Percentiles rank a stretch among this genome's conserved stretches.
phyloP scores from a whole-genome alignment of 30 jellyfish, hydroid and myxozoan species.

The Aurelia sp. region DNA sequence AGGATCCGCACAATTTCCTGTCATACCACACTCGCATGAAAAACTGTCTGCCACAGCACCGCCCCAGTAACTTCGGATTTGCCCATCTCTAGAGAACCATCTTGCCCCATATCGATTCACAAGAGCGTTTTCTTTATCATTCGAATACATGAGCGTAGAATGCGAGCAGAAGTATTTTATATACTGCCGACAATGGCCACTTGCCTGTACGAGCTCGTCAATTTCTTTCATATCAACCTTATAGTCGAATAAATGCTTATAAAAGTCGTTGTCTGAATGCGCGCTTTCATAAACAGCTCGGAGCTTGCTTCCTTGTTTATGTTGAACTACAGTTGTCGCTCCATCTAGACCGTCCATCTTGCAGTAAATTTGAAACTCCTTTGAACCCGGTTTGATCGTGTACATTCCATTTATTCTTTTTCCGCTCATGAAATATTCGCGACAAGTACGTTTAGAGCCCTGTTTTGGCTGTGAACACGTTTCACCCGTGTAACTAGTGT shows the following conservation, averaged over 20 bases:
- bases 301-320: constrained; percentile 50
- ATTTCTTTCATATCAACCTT: constrained; percentile 20
- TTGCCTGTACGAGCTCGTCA: constrained; percentile 34
- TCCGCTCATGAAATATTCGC: constrained; percentile 72
- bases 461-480: constrained; percentile 46
- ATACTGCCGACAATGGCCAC: constrained; percentile 82
- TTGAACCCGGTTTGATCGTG: constrained; percentile 62
- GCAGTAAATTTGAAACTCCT: constrained; percentile 71
- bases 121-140: constrained; percentile 49
- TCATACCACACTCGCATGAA: constrained; percentile 90
- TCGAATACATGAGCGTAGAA: constrained; percentile 81
- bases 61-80: constrained; percentile 87
- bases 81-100: constrained; percentile 82
- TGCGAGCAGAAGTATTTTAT: constrained; percentile 73
- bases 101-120: constrained; percentile 88
- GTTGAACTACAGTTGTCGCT: constrained; percentile 61
- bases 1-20: constrained; percentile 64
- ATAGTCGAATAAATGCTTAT: constrained; percentile 64
- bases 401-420: constrained; percentile 51
- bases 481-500: constrained; percentile 59
- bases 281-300: constrained; percentile 44
- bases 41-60: constrained; percentile 80
- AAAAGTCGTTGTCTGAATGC: constrained; percentile 23
- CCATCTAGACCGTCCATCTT: constrained; percentile 72
- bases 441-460: constrained; percentile 55